Conservation (phyloP, 1,140 invertebrate genomes). For the Conus ventricosus region DNA sequence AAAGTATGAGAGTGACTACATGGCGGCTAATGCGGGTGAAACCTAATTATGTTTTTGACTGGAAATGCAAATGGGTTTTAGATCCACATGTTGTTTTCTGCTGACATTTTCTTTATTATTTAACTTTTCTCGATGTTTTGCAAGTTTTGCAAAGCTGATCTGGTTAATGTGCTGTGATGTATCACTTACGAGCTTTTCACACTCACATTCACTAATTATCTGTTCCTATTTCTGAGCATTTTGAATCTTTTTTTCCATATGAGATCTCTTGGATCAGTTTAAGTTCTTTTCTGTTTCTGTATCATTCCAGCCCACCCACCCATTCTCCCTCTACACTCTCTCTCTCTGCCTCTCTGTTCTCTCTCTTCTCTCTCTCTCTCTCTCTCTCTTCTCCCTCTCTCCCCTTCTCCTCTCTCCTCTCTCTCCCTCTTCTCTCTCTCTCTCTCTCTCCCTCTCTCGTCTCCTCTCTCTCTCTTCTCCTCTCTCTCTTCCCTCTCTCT, state of each 20-base stretch:
- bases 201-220: too few relatives aligned
- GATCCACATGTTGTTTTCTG: not conserved
- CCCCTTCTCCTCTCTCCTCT: not conserved
- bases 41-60: not conserved
- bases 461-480: not conserved
- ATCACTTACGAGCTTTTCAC: too few relatives aligned
- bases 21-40: not conserved
- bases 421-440: too few relatives aligned
- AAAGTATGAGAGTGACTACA: not conserved
- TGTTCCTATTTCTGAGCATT: too few relatives aligned
- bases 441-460: too few relatives aligned
- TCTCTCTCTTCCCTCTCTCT: not conserved
- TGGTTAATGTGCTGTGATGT: not conserved
- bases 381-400: not conserved
- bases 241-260: too few relatives aligned
- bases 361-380: not conserved
- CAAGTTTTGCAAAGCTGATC: not conserved
- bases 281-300: too few relatives aligned
- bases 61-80: not conserved
- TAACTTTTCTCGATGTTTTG: not conserved
- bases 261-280: too few relatives aligned
- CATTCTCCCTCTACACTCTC: too few relatives aligned
- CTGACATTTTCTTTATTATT: not conserved
- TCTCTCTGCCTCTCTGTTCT: not conserved
- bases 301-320: too few relatives aligned